Percentiles rank a stretch among this genome's conserved stretches.
Conservation (phyloP, 92 coral and sea anemone species). For the Montipora capitata region DNA sequence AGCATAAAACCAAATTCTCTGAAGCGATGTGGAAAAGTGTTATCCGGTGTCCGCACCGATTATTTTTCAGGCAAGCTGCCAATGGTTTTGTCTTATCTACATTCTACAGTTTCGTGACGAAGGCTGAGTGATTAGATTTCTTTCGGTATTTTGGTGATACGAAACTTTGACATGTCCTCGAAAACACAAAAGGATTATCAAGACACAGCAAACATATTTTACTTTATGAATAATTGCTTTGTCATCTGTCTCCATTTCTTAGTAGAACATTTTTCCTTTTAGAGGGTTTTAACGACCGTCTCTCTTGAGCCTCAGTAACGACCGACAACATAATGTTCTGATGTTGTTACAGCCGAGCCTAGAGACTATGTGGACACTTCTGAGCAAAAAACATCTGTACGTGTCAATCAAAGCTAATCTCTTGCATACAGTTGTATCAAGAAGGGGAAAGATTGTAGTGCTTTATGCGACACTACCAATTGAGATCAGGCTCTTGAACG, state of each 20-base stretch:
- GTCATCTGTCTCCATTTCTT: not conserved
- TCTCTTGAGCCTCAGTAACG: too few relatives aligned
- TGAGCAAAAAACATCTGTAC: not conserved
- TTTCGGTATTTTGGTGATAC: slow-evolving; percentile 17
- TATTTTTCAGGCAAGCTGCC: slow-evolving; percentile 21
- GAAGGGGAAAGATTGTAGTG: not conserved
- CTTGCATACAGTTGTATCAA: not conserved
- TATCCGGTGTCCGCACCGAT: not conserved
- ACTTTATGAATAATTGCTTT: not conserved
- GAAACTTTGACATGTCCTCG: slow-evolving; percentile 10
- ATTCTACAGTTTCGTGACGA: slow-evolving; percentile 29
- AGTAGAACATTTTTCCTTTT: not conserved
- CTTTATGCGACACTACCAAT: not conserved
- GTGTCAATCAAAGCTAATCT: not conserved
- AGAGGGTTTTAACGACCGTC: not conserved
- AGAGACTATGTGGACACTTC: not conserved
- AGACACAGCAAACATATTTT: not conserved
- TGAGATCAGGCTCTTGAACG: not conserved
- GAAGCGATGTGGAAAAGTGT: slow-evolving; percentile 4
- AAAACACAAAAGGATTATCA: slow-evolving; percentile 30
- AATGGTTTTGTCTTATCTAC: slow-evolving; percentile 48
- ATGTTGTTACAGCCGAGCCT: not conserved
- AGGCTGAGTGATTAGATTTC: slow-evolving; percentile 16
- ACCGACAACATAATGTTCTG: not conserved
- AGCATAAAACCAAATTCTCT: not conserved